Percentiles rank a stretch among this genome's conserved stretches.
Conservation (phyloP, 1,140 invertebrate species). For the Drosophila aff. region DNA sequence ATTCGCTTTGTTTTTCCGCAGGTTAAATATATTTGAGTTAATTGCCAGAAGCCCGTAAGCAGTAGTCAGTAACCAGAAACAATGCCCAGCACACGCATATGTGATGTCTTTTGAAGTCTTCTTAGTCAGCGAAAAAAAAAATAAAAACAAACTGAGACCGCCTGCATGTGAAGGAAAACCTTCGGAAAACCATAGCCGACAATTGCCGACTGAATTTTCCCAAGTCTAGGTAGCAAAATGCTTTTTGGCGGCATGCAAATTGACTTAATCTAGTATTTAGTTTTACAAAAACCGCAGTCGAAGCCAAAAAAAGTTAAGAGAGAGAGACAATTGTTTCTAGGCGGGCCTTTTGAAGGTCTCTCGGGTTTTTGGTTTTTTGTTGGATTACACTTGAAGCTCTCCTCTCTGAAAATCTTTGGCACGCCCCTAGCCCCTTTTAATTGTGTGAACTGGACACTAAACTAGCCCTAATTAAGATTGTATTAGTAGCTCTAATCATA, state of each 20-base stretch:
- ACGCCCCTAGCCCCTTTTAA: conserved; percentile 63
- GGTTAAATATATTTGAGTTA: conserved; percentile 55
- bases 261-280: conserved; percentile 81
- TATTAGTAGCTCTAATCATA: conserved; percentile 55
- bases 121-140: conserved; percentile 36
- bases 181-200: conserved; percentile 74
- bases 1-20: conserved; percentile 26
- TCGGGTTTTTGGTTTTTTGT: neutral
- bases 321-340: conserved; percentile 67
- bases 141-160: conserved; percentile 12
- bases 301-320: conserved; percentile 29
- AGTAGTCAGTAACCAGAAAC: conserved; percentile 19
- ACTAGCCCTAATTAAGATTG: conserved; percentile 57
- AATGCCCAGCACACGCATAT: conserved; percentile 64
- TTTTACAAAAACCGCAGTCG: conserved; percentile 69
- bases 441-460: conserved; percentile 69
- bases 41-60: conserved; percentile 39
- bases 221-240: conserved; percentile 73
- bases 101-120: conserved; percentile 34
- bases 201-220: conserved; percentile 68
- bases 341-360: conserved; percentile 53
- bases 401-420: conserved; percentile 67
- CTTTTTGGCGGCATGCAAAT: conserved; percentile 76
- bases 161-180: conserved; percentile 65
- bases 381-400: conserved; percentile 48